Percentiles rank a stretch among this genome's conserved stretches.
phyloP scores from a whole-genome alignment of 2,888 invertebrate species.

The Eilema caniola region DNA sequence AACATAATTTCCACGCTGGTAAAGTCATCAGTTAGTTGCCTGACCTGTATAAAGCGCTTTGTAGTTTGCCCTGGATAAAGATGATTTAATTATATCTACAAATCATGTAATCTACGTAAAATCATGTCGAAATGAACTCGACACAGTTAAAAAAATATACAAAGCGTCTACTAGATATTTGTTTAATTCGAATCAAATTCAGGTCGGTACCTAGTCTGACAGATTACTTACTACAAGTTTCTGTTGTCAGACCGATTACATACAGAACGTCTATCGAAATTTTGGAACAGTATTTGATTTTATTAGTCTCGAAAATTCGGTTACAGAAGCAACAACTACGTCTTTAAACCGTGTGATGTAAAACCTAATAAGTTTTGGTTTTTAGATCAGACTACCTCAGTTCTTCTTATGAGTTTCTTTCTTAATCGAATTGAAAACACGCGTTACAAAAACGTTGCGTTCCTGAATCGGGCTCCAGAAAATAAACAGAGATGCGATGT shows the following conservation, averaged over 20 bases:
- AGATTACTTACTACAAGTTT: neutral
- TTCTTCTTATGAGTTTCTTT: no score
- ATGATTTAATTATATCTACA: neutral
- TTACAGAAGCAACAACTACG: no score
- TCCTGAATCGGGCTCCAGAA: neutral
- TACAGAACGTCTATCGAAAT: neutral
- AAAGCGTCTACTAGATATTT: neutral
- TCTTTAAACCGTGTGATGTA: no score
- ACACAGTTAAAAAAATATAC: slow-evolving; percentile 1
- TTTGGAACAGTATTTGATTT: neutral
- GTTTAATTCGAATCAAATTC: neutral
- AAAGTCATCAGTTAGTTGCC: no score
- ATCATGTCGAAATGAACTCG: slow-evolving; percentile 1
- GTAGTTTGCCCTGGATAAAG: neutral
- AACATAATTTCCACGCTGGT: no score
- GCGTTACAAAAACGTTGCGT: neutral
- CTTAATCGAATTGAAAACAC: no score
- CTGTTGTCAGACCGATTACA: neutral
- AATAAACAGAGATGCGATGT: slow-evolving; percentile 23
- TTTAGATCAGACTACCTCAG: no score
- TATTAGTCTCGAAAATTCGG: no score
- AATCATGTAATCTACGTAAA: neutral
- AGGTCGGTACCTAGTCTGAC: slow-evolving; percentile 4
- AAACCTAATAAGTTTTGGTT: no score
- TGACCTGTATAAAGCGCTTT: no score